Evolutionary conservation across 2,888 invertebrate genomes (phyloP), one percentile per base, ranked within the genome.

Genomic region (Drosophila mimica): DNA sequence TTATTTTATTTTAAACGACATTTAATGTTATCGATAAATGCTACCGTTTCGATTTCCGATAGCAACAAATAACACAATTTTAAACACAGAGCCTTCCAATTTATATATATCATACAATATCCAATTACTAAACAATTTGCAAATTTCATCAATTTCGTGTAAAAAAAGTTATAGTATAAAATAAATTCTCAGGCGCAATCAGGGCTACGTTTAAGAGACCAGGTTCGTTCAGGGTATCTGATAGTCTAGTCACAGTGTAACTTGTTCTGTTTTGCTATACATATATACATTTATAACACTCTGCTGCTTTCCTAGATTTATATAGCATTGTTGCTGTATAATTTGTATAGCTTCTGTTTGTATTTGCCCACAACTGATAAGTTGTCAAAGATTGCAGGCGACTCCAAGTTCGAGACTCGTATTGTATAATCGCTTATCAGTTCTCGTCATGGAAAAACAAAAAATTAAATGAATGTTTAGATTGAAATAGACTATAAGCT

Each of bases 351-450:
- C 46, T 28, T 31, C 30, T n/a, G 54, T n/a, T 11, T 52, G 52
- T 66, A 60, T 68, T 74, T 68, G 68, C 74, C 43, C 64, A 17
- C 30, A 52, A 8, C 74, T 74, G 79, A 77, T 77, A 77, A 76
- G 58, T 73, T 64, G 66, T 79, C 59, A 63, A 72, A 79, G 75
- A 77, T 77, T 77, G 64, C 59, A 56, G 72, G 15, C 15, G 25
- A 25, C 40, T 33, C 49, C 49, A 43, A 48, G 61, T 54, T 60
- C 46, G 40, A 49, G 66, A 61, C 33, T 46, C 46, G 11, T 57
- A 64, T 74, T 76, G 57, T 74, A 79, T 79, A 76, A 74, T 74
- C 62, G 80, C 80, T 77, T 77, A 77, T 77, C 77, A 77, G 70
- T 75, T 46, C 36, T 38, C 30, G 28, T 49, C 30, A 36, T 63